Conservation (phyloP, 2,113 vertebrate genomes). For the Eira barbara region DNA sequence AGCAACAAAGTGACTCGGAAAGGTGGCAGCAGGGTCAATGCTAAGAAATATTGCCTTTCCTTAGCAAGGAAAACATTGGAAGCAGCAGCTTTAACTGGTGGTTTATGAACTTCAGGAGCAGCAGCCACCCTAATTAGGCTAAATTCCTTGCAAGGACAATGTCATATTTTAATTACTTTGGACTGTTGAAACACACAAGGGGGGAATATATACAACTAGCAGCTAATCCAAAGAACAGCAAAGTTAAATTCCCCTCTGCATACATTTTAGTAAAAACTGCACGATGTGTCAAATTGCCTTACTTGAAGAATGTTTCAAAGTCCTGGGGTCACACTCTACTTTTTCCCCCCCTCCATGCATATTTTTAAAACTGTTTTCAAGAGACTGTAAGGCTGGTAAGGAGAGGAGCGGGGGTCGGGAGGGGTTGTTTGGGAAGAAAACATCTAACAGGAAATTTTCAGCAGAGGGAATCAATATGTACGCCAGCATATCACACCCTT, state of each 20-base stretch:
- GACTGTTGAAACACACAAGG: slow-evolving; percentile 65
- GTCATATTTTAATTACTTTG: slow-evolving; percentile 75
- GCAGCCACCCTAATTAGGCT: slow-evolving; percentile 54
- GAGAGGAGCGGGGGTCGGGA: neutral
- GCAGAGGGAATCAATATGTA: slow-evolving; percentile 64
- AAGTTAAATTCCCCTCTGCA: slow-evolving; percentile 44
- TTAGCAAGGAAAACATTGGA: slow-evolving; percentile 68
- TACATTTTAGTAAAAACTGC: neutral
- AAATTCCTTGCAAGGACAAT: slow-evolving; percentile 61
- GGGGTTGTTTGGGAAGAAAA: slow-evolving; percentile 47
- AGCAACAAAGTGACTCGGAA: slow-evolving; percentile 84
- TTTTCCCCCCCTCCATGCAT: neutral
- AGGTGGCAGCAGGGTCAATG: slow-evolving; percentile 87
- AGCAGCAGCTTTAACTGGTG: slow-evolving; percentile 70
- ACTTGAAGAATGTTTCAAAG: slow-evolving; percentile 73
- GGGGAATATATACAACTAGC: neutral
- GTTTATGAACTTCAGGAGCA: slow-evolving; percentile 70
- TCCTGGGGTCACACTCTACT: slow-evolving; percentile 55
- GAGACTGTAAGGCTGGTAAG: neutral
- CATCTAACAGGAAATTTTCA: slow-evolving; percentile 59
- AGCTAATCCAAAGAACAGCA: slow-evolving; percentile 52
- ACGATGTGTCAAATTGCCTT: slow-evolving; percentile 43
- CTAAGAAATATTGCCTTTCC: slow-evolving; percentile 87
- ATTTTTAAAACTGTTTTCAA: slow-evolving; percentile 47
- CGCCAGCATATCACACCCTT: slow-evolving; percentile 58